Evolutionary conservation across 2,113 vertebrate genomes (phyloP), one percentile per base, ranked within the genome.

Genomic region (Misgurnus mizolepis): DNA sequence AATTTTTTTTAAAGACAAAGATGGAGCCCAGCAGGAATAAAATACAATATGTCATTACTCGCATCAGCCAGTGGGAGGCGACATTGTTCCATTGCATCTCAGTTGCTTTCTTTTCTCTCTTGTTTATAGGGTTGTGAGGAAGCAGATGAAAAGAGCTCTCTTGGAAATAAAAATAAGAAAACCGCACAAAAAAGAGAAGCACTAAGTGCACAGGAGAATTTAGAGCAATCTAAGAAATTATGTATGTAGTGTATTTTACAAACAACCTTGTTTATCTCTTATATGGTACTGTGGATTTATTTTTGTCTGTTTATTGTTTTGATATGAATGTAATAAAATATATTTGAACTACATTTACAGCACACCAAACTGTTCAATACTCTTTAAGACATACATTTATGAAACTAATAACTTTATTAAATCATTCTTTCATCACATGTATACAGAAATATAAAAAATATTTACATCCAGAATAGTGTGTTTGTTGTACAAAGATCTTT

Each of bases 381-480:
- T 53, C 81, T 66, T 5, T 27, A 68, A 80, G 49, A 56, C 50
- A 73, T 67, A 47, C 8, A 56, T 71, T 73, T 88, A 90, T 89
- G 83, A 89, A 88, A 90, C 87, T 89, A 87, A 87, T 90, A 69
- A 81, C 86, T 93, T 92, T 93, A 93, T 93, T 93, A 83, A 91
- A 89, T 88, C 85, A 88, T 90, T 91, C 86, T 88, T 84, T 88
- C 87, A 86, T 67, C 85, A 87, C 74, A 88, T 90, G 89, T 91
- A 87, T 92, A 92, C 84, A 88, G 88, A 93, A 82, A 83, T 86
- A 82, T 75, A 82, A 86, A 34, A 92, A 93, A 87, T 93, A 93
- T 94, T 78, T 94, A 94, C 92, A 94, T 92, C 90, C 92, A 92
- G 91, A 89, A 91, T 88, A 87, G 86, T 85, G 86, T 85, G 83